phyloP scores from a whole-genome alignment of 2,113 vertebrate genomes.

The Urocolius indicus region DNA sequence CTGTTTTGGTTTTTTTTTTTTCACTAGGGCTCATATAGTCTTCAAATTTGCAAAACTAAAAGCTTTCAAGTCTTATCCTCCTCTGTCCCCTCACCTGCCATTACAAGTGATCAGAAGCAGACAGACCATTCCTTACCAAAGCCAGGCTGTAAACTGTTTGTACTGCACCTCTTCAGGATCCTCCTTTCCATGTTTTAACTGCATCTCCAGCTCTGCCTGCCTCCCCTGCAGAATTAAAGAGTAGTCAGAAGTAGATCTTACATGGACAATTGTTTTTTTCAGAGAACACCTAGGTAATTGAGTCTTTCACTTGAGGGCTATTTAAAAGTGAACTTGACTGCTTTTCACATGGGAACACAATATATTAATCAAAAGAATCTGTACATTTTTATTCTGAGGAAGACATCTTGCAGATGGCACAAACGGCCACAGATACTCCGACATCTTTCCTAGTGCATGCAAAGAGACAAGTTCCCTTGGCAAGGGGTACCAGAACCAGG shows the following conservation, averaged over 20 bases:
- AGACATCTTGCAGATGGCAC: neutral
- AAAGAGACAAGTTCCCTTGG: neutral
- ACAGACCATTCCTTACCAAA: slow-evolving; percentile 84
- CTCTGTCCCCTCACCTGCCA: neutral
- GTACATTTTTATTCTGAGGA: neutral
- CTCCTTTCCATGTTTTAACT: slow-evolving; percentile 88
- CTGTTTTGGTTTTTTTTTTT: neutral
- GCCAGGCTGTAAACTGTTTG: slow-evolving; percentile 89
- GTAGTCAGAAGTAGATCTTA: neutral
- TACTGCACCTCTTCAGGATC: slow-evolving; percentile 86
- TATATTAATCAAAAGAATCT: neutral
- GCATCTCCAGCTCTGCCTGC: slow-evolving; percentile 90
- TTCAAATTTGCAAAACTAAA: neutral
- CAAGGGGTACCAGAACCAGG: neutral
- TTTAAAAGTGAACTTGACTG: neutral
- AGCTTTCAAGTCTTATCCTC: neutral
- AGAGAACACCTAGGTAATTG: neutral
- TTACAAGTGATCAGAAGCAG: neutral
- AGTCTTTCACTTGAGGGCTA: neutral
- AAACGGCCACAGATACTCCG: neutral
- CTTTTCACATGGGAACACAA: neutral
- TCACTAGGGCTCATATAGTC: neutral
- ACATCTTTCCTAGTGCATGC: neutral
- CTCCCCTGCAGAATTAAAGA: slow-evolving; percentile 82
- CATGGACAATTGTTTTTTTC: neutral